Percentiles rank a stretch among this genome's conserved stretches.
Conservation (phyloP, 2,888 invertebrate species). For the Entomobrya multifasciata region DNA sequence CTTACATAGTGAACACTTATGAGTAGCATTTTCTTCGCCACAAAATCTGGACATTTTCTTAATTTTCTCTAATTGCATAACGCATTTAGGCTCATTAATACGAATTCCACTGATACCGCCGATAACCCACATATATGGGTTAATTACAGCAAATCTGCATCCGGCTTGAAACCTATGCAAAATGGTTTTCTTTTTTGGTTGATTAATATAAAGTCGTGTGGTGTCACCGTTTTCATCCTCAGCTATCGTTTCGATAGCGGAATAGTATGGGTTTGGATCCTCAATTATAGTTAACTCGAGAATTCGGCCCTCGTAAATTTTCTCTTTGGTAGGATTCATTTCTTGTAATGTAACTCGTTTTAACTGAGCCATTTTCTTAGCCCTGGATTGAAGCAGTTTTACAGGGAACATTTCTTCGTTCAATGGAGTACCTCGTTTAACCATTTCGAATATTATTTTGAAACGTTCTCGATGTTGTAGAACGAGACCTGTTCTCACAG, state of each 20-base stretch:
- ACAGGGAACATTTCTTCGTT: neutral
- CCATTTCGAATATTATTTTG: too few species aligned
- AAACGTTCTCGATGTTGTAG: neutral
- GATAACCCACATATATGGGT: conserved; percentile 24
- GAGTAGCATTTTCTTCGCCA: conserved; percentile 41
- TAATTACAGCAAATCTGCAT: neutral
- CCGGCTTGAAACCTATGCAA: conserved; percentile 15
- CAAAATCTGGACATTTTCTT: conserved; percentile 53
- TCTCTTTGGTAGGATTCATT: conserved; percentile 19
- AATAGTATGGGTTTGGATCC: neutral
- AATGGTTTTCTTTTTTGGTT: neutral
- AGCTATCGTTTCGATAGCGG: neutral
- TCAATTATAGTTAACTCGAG: conserved; percentile 33
- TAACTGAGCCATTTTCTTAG: neutral
- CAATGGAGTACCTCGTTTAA: too few species aligned
- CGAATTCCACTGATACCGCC: neutral
- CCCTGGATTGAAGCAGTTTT: neutral
- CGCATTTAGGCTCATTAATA: conserved; percentile 8
- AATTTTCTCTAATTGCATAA: neutral
- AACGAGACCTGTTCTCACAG: neutral
- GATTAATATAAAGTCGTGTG: neutral
- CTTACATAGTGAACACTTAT: conserved; percentile 31
- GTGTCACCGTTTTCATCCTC: conserved; percentile 54
- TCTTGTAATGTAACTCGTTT: conserved; percentile 16
- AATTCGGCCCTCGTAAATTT: conserved; percentile 30